Conservation (phyloP, 1,140 invertebrate genomes). For the Zaprionus kolodkinae region DNA sequence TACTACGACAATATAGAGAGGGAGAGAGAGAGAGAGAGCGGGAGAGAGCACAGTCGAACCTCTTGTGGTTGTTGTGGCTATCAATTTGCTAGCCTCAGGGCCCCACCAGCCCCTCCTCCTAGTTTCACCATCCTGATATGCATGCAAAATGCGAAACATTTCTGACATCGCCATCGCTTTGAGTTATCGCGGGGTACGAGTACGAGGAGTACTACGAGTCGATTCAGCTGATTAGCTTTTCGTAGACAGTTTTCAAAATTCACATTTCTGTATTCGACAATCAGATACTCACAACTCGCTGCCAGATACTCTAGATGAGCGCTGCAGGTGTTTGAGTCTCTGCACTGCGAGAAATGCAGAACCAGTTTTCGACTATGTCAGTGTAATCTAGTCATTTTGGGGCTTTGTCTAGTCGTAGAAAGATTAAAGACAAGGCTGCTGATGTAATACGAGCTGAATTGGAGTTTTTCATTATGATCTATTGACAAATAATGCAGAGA, state of each 20-base stretch:
- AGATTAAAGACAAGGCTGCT: not conserved
- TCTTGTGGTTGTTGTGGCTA: slow-evolving; percentile 35
- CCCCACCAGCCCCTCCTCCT: slow-evolving; percentile 4
- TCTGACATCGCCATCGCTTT: slow-evolving; percentile 60
- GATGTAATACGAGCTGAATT: not conserved
- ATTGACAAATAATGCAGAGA: no score
- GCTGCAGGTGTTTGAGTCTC: slow-evolving; percentile 31
- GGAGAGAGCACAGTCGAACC: not conserved
- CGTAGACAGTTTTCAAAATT: slow-evolving; percentile 33
- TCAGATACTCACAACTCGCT: not conserved
- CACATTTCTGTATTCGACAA: slow-evolving; percentile 13
- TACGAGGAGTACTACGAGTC: not conserved
- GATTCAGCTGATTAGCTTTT: slow-evolving; percentile 29
- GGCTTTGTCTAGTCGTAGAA: not conserved
- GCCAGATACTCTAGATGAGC: not conserved
- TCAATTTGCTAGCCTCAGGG: slow-evolving; percentile 14
- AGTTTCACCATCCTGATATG: slow-evolving; percentile 7
- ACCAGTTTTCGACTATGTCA: not conserved
- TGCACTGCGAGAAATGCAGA: slow-evolving; percentile 6
- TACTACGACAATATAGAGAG: slow-evolving; percentile 47
- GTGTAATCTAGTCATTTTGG: not conserved
- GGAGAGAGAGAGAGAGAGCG: no score
- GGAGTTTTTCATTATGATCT: not conserved
- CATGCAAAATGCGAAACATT: slow-evolving; percentile 31
- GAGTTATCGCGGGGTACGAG: slow-evolving; percentile 56